Conservation (phyloP, 2,888 invertebrate genomes). For the Megamerina dolium region DNA sequence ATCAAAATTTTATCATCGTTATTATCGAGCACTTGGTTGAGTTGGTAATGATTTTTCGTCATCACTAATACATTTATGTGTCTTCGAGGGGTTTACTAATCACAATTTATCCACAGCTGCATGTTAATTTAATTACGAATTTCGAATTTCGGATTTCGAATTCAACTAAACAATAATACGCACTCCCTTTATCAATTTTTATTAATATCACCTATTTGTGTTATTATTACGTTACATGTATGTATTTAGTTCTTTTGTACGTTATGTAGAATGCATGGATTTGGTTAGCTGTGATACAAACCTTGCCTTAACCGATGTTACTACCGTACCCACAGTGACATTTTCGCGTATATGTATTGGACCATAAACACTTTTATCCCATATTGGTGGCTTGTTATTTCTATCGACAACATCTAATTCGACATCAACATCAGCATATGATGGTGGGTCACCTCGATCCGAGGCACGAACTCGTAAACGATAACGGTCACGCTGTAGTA, state of each 20-base stretch:
- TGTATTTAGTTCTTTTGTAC: not conserved
- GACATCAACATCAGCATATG: constrained; percentile 93
- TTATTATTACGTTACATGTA: not conserved
- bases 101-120: too few species aligned
- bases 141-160: too few species aligned
- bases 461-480: constrained; percentile 93
- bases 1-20: too few species aligned
- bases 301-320: constrained; percentile 98
- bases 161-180: too few species aligned
- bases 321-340: constrained; percentile 98
- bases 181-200: too few species aligned
- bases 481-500: constrained; percentile 86
- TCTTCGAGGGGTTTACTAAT: too few species aligned
- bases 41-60: too few species aligned
- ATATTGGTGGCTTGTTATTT: constrained; percentile 97
- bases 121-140: too few species aligned
- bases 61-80: too few species aligned
- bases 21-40: too few species aligned
- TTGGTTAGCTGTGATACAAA: constrained; percentile 60
- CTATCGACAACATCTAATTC: constrained; percentile 97
- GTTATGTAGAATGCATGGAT: not conserved
- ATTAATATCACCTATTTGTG: not conserved
- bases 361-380: constrained; percentile 93
- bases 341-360: constrained; percentile 98
- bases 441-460: constrained; percentile 88